Conservation (phyloP, 2,888 invertebrate genomes). For the Heliconius charithonia region DNA sequence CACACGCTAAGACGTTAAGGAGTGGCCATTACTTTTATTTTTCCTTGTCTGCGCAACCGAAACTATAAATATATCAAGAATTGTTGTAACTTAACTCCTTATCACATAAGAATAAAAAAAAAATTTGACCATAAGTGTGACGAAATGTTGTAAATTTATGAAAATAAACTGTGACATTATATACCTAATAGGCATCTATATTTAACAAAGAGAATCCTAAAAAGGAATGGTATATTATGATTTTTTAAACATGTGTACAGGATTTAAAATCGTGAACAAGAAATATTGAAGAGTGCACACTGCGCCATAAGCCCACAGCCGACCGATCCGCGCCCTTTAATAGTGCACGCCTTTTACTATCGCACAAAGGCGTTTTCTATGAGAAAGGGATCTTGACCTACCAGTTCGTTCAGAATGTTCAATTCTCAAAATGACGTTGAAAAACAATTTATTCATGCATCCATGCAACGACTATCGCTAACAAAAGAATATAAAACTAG, state of each 20-base stretch:
- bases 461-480: constrained; percentile 72
- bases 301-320: constrained; percentile 52
- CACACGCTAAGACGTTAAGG: constrained; percentile 56
- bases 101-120: background rate
- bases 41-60: background rate
- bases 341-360: constrained; percentile 80
- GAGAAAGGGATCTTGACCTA: constrained; percentile 84
- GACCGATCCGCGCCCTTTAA: constrained; percentile 77
- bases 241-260: constrained; percentile 22
- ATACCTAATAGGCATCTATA: background rate
- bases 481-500: constrained; percentile 83
- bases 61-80: constrained; percentile 9
- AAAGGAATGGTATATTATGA: background rate
- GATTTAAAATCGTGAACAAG: constrained; percentile 38
- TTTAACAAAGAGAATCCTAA: background rate
- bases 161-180: background rate
- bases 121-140: background rate
- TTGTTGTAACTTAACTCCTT: background rate
- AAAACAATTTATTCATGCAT: constrained; percentile 83
- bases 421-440: constrained; percentile 67
- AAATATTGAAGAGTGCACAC: constrained; percentile 47
- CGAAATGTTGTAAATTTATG: background rate
- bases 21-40: constrained; percentile 53
- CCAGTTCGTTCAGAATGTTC: constrained; percentile 79
- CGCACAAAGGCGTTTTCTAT: constrained; percentile 78